Evolutionary conservation across 2,888 invertebrate genomes (phyloP), one percentile per base, ranked within the genome.

Genomic region (Drosophila acutilabella): DNA sequence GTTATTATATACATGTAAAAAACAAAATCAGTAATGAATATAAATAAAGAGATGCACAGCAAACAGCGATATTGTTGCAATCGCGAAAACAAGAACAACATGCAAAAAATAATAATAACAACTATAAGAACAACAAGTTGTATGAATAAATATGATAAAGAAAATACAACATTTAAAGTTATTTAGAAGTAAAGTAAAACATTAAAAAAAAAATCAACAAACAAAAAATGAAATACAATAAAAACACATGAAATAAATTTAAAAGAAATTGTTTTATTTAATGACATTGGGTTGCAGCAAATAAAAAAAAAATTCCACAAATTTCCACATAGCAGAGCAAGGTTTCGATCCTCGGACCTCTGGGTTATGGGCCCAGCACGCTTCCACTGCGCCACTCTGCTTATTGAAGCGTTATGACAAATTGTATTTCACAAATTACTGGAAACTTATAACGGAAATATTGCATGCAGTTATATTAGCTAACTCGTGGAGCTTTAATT

Each of bases 111-210:
- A 11, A 30, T 20, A 33, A 53, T 42, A 66, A 58, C 57, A 72
- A 75, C 60, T 58, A 61, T 38, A 48, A 64, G 54, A 62, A 64
- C 53, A 62, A 64, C 53, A 58, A 51, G 64, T 76, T 73, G 58
- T 67, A 51, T 62, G 77, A 60, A 60, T 71, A 66, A 83, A 74
- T 83, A 83, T 84, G 87, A 81, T 79, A 79, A 80, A 53, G 62
- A 73, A 79, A 87, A 80, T 85, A 90, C 70, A 83, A 83, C 87
- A 88, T 81, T 82, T 82, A 89, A 89, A 85, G 85, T 89, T 90
- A 89, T 88, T 83, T 88, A 90, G 89, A 74, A 79, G 75, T 88
- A 88, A 88, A 89, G 73, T 80, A 80, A 80, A 84, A 71, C 64
- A 72, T 36, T 20, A 20, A 45, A 60, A 68, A 38, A 40, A 73